These are phyloP conservation scores for Theocolax elegans DNA, from an alignment of 1,140 invertebrate genomes.

Conservation along the genomic window DNA sequence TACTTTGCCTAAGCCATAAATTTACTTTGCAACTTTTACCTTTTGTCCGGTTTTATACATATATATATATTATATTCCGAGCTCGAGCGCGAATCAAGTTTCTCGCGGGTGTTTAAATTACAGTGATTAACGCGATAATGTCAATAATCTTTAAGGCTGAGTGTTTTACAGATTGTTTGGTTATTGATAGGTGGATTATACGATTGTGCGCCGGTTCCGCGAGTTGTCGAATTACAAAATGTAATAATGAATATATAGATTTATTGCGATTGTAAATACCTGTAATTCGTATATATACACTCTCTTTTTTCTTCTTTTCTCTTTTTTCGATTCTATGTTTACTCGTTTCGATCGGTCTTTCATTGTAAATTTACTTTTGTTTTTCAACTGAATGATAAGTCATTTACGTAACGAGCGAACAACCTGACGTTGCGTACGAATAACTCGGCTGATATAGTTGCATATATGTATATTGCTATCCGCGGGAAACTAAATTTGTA, in stretches of 20 bases:
- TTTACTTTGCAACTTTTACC: background rate
- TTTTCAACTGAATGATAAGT: background rate
- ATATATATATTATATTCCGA: conserved; percentile 1
- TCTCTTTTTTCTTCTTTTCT: too few relatives aligned
- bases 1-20: conserved; percentile 29
- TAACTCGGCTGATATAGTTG: too few relatives aligned
- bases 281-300: background rate
- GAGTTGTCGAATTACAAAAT: conserved; percentile 25
- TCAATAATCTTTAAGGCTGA: conserved; percentile 32
- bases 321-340: background rate
- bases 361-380: background rate
- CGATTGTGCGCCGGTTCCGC: background rate
- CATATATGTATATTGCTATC: too few relatives aligned
- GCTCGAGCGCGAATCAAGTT: conserved; percentile 19
- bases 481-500: too few relatives aligned
- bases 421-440: background rate
- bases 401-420: background rate
- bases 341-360: background rate
- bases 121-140: conserved; percentile 30
- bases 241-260: conserved; percentile 14
- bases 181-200: conserved; percentile 16
- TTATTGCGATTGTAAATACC: conserved; percentile 6
- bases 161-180: conserved; percentile 26
- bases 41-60: too few relatives aligned
- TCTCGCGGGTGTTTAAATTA: conserved; percentile 32